Base-by-base conservation (phyloP, 1,140 invertebrate genomes). In the Drosophila micromelanica region DNA sequence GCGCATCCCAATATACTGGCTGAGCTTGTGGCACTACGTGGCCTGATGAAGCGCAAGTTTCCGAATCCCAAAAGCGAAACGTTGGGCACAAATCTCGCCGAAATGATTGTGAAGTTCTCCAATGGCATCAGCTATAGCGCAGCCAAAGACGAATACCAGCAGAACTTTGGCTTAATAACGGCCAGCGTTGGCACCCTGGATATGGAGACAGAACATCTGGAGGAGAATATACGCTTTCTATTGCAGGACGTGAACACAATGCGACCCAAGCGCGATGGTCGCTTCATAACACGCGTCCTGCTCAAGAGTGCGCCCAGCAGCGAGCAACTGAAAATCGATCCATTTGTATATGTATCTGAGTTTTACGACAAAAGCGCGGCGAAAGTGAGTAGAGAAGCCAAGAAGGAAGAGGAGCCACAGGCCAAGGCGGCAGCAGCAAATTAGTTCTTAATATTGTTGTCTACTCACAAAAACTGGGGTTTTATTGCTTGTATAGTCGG, bases 1-100 rank as follows among this genome's bases (percentile, higher is more conserved):
- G 95, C 96, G 5, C 96, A 97, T 93, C 95, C 96, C 4, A 94
- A 95, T 82, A 96, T 97, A 64, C 87, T 97, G 61, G 93, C 96
- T 0, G 96, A 97, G 49, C 87, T 97, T 30, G 93, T 96, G 2
- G 92, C 93, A 0, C 93, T 97, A 46, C 93, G 96, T 79, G 96
- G 96, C 17, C 82, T 97, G 9, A 92, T 98, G 92, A 97, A 95
- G 76, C 95, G 92, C 60, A 94, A 94, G 76, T 97, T 96, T 93
- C 97, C 97, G 0, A 95, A 93, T 77, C 81, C 94, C 0, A 94
- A 94, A 84, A 78, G 70, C 67, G 96, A 96, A 92, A 96, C 95
- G n/a, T 75, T 97, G 32, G 94, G 94, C 54, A 49, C 91, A 3
- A 93, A 97, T 92, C 91, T 97, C 2, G 79, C 76, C 1, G 91